phyloP scores from a whole-genome alignment of 2,888 invertebrate species.

The Eilema sororculum region DNA sequence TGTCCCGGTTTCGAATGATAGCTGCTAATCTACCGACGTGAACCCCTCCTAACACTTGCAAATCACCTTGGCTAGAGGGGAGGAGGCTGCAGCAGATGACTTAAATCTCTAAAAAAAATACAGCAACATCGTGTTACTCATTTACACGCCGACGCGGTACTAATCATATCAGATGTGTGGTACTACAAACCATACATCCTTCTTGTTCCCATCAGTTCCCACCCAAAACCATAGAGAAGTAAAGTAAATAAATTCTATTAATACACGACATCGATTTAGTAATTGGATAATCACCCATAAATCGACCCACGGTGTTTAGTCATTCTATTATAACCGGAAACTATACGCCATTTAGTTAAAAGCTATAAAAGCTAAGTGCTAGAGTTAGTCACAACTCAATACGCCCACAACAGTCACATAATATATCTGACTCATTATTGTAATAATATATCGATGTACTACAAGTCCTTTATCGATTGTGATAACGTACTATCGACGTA shows the following conservation, averaged over 20 bases:
- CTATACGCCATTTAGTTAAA: constrained; percentile 13
- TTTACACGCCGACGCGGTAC: too few species aligned
- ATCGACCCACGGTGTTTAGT: constrained; percentile 13
- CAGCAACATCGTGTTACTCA: too few species aligned
- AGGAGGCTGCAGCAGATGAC: too few species aligned
- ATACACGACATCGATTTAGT: background rate
- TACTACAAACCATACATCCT: too few species aligned
- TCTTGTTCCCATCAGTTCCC: background rate
- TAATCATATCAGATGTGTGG: too few species aligned
- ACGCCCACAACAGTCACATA: constrained; percentile 10
- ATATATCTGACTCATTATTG: constrained; percentile 16
- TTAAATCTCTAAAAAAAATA: too few species aligned
- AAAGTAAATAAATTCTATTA: background rate
- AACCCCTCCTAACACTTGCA: too few species aligned
- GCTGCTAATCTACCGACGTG: too few species aligned
- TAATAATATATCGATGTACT: background rate
- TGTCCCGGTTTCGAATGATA: too few species aligned
- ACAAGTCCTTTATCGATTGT: background rate
- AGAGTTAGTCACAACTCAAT: constrained; percentile 10
- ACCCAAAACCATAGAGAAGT: background rate
- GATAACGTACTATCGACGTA: background rate
- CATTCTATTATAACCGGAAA: constrained; percentile 16
- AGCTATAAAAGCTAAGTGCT: constrained; percentile 10
- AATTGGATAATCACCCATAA: constrained; percentile 7
- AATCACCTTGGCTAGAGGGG: too few species aligned